These are phyloP conservation scores for Maniola jurtina DNA, from an alignment of 1,140 invertebrate genomes.

Conservation along the genomic window DNA sequence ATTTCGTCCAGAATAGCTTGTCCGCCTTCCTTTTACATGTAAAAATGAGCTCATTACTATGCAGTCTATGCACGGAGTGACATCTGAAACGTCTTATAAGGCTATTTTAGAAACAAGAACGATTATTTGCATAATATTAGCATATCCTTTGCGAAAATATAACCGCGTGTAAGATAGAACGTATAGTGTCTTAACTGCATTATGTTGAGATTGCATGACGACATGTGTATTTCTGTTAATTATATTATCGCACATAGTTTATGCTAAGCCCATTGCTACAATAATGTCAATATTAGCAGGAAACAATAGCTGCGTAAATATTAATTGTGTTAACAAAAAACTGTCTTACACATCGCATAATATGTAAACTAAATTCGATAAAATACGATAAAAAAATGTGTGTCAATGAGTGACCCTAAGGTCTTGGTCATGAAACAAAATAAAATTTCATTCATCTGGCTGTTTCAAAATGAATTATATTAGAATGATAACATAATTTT, in stretches of 20 bases:
- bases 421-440: neutral
- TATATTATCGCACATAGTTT: neutral
- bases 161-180: constrained; percentile 13
- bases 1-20: neutral
- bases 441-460: neutral
- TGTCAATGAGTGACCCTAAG: neutral
- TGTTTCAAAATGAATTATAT: neutral
- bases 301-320: neutral
- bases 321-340: neutral
- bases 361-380: no score
- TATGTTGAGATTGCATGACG: constrained; percentile 17
- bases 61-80: constrained; percentile 17
- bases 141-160: constrained; percentile 27
- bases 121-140: constrained; percentile 26
- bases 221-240: constrained; percentile 7
- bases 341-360: no score
- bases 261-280: constrained; percentile 1
- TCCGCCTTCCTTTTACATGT: constrained; percentile 13
- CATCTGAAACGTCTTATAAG: constrained; percentile 9
- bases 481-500: neutral
- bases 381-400: neutral
- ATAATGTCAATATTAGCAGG: neutral
- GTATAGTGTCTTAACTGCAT: constrained; percentile 23
- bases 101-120: constrained; percentile 24
- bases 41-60: constrained; percentile 20